Percentiles rank a stretch among this genome's conserved stretches.
These are phyloP conservation scores for Pelusios castaneus DNA, from an alignment of 2,113 vertebrate species.

Conservation along the genomic window DNA sequence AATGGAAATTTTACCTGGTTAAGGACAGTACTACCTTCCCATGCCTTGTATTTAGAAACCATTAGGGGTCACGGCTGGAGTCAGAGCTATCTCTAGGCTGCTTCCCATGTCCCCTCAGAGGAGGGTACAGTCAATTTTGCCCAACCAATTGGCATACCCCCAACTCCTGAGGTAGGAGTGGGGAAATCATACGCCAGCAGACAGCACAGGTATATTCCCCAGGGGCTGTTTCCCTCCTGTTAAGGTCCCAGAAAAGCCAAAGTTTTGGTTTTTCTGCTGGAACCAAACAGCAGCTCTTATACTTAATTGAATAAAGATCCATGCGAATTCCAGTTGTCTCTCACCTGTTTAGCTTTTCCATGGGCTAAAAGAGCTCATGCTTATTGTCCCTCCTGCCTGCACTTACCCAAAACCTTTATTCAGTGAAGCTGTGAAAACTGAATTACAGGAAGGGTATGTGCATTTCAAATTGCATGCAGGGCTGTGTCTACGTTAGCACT, in stretches of 20 bases:
- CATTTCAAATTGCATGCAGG: neutral
- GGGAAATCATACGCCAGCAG: neutral
- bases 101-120: neutral
- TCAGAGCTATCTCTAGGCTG: neutral
- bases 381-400: conserved; percentile 63
- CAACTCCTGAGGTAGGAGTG: neutral
- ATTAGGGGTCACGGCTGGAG: neutral
- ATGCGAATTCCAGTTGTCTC: conserved; percentile 67
- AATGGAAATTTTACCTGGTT: neutral
- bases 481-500: neutral
- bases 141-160: neutral
- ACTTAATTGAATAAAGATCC: conserved; percentile 62
- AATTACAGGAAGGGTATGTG: conserved; percentile 43
- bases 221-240: neutral
- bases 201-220: neutral
- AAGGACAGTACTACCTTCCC: neutral
- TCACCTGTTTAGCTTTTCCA: conserved; percentile 64
- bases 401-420: conserved; percentile 59
- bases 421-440: conserved; percentile 70
- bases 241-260: conserved; percentile 5
- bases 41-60: neutral
- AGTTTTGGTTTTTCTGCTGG: conserved; percentile 51
- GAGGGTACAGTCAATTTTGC: neutral
- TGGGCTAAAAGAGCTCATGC: conserved; percentile 43
- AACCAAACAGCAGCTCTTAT: conserved; percentile 58